phyloP scores from a whole-genome alignment of 2,797 vertebrate genomes.

The Leptoclinus maculatus region DNA sequence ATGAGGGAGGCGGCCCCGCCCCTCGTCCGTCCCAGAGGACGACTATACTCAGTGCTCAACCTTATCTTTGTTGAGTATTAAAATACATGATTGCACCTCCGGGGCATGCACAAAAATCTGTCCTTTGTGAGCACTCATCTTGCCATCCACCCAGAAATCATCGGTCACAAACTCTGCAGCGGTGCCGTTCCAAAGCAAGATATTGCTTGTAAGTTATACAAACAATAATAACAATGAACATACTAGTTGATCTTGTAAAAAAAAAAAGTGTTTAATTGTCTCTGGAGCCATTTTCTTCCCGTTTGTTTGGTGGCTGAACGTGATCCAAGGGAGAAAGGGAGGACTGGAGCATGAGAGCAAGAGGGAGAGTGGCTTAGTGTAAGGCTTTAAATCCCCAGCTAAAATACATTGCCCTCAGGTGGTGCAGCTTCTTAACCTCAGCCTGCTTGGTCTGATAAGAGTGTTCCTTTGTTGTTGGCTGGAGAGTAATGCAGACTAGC shows the following conservation, averaged over 20 bases:
- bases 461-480: constrained; percentile 74
- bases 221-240: neutral
- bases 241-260: constrained; percentile 46
- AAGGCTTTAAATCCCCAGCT: constrained; percentile 76
- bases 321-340: constrained; percentile 48
- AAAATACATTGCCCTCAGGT: constrained; percentile 79
- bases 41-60: constrained; percentile 66
- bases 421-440: constrained; percentile 77
- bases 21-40: constrained; percentile 72
- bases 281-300: constrained; percentile 47
- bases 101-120: constrained; percentile 65
- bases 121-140: constrained; percentile 73
- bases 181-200: constrained; percentile 51
- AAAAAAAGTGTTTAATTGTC: constrained; percentile 50
- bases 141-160: constrained; percentile 53
- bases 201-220: constrained; percentile 60
- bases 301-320: constrained; percentile 60
- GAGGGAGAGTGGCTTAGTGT: constrained; percentile 75
- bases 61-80: constrained; percentile 81
- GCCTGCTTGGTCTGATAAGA: constrained; percentile 79
- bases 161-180: constrained; percentile 61
- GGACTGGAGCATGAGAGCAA: constrained; percentile 48
- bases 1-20: constrained; percentile 71
- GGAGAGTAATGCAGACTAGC: constrained; percentile 70
- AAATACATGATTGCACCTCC: constrained; percentile 81